A percentile compares a stretch with the other conserved stretches of the same genome.
phyloP scores from a whole-genome alignment of 2,888 invertebrate genomes.

The Lamproptera curius region DNA sequence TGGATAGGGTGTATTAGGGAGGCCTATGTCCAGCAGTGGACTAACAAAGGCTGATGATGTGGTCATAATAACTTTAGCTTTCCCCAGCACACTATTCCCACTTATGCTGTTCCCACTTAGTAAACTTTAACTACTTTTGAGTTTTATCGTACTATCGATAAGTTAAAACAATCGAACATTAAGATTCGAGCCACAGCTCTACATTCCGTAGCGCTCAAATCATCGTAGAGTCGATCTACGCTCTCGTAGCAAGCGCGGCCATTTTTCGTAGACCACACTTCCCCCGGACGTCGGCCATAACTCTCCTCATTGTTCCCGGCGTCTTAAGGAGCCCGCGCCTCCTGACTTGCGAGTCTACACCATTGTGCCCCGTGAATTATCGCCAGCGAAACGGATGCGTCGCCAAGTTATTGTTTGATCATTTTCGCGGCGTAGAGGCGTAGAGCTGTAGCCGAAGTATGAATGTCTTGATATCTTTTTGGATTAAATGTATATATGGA shows the following conservation, averaged over 20 bases:
- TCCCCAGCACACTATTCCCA: too few species aligned
- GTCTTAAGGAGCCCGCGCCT: conserved; percentile 43
- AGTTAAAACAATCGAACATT: too few species aligned
- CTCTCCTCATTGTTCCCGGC: conserved; percentile 53
- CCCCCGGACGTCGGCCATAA: conserved; percentile 49
- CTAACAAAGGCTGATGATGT: too few species aligned
- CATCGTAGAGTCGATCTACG: conserved; percentile 4
- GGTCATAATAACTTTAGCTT: too few species aligned
- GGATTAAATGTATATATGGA: too few species aligned
- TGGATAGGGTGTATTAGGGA: too few species aligned
- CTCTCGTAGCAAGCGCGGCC: conserved; percentile 23
- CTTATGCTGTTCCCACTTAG: too few species aligned
- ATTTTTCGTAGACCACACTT: conserved; percentile 49
- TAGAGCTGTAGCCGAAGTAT: background rate
- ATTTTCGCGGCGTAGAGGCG: conserved; percentile 30
- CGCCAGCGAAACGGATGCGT: conserved; percentile 44
- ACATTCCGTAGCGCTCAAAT: conserved; percentile 1
- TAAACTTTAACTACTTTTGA: too few species aligned
- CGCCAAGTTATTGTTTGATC: conserved; percentile 49
- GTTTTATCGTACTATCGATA: too few species aligned
- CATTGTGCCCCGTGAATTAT: conserved; percentile 54
- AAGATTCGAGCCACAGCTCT: too few species aligned
- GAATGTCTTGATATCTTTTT: too few species aligned
- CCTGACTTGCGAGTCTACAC: conserved; percentile 38
- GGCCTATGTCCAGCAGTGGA: too few species aligned